Evolutionary conservation across 2,888 invertebrate species (phyloP).

Genomic region (Caradrina clavipalpis): DNA sequence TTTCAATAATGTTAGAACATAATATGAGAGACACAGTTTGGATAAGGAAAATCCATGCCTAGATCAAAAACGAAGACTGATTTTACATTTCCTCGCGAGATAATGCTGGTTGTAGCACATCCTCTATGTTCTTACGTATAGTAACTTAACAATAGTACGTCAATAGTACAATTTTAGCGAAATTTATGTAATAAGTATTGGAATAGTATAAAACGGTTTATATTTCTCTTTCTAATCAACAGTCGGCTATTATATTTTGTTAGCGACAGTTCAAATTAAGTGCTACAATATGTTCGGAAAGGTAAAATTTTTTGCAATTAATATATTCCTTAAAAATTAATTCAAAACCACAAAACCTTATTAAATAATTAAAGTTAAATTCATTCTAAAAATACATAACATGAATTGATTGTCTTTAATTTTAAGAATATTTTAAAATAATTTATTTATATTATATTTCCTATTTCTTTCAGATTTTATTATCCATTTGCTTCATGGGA

Average conservation of each 20-base stretch:
- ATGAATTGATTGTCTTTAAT: too few species aligned
- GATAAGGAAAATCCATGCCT: not conserved
- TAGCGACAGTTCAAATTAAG: constrained; percentile 82
- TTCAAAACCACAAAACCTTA: not conserved
- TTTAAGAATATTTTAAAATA: too few species aligned
- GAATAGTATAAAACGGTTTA: constrained; percentile 88
- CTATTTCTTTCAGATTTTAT: constrained; percentile 75
- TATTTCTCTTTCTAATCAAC: constrained; percentile 78
- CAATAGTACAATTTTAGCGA: constrained; percentile 78
- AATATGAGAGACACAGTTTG: too few species aligned
- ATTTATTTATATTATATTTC: too few species aligned
- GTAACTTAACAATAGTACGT: constrained; percentile 68
- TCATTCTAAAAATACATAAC: not conserved
- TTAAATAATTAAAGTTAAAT: not conserved
- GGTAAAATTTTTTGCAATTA: constrained; percentile 66
- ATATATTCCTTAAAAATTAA: not conserved
- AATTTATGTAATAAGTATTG: constrained; percentile 86
- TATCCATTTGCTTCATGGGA: constrained; percentile 75
- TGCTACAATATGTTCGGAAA: constrained; percentile 78
- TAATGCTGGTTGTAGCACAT: constrained; percentile 44
- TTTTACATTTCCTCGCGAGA: not conserved
- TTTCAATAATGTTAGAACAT: not conserved
- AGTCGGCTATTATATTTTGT: constrained; percentile 83
- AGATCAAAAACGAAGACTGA: accelerated
- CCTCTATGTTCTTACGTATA: constrained; percentile 73